Percentiles rank a stretch among this genome's conserved stretches.
Conservation (phyloP, 2,797 vertebrate species). For the Etheostoma nigrum region DNA sequence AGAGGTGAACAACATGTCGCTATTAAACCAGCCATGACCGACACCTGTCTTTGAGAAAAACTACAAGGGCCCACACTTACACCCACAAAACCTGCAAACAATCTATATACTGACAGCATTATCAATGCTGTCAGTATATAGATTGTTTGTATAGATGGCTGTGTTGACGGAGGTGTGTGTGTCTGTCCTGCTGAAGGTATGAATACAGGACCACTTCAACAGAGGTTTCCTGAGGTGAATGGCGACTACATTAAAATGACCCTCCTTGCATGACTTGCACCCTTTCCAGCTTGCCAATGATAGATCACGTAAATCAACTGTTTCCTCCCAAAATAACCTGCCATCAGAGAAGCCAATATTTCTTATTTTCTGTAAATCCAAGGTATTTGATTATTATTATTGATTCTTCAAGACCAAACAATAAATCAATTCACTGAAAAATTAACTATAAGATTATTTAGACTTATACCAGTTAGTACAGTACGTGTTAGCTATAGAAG, state of each 20-base stretch:
- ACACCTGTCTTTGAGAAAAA: slow-evolving; percentile 36
- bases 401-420: neutral
- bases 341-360: slow-evolving; percentile 12
- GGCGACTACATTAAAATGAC: slow-evolving; percentile 69
- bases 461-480: slow-evolving; percentile 16
- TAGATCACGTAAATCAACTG: slow-evolving; percentile 34
- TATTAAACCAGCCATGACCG: slow-evolving; percentile 48
- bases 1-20: slow-evolving; percentile 40
- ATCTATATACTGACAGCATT: slow-evolving; percentile 12
- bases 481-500: neutral
- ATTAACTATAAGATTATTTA: neutral
- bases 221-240: slow-evolving; percentile 66
- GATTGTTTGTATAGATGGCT: slow-evolving; percentile 5
- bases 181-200: slow-evolving; percentile 20
- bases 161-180: slow-evolving; percentile 4
- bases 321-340: too few species aligned
- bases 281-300: slow-evolving; percentile 55
- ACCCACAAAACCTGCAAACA: neutral
- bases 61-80: neutral
- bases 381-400: neutral
- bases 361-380: neutral
- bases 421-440: neutral
- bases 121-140: neutral
- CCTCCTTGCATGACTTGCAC: slow-evolving; percentile 38
- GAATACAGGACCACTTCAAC: slow-evolving; percentile 41